Evolutionary conservation across 2,113 vertebrate genomes (phyloP).

Genomic region (Cettia cetti): DNA sequence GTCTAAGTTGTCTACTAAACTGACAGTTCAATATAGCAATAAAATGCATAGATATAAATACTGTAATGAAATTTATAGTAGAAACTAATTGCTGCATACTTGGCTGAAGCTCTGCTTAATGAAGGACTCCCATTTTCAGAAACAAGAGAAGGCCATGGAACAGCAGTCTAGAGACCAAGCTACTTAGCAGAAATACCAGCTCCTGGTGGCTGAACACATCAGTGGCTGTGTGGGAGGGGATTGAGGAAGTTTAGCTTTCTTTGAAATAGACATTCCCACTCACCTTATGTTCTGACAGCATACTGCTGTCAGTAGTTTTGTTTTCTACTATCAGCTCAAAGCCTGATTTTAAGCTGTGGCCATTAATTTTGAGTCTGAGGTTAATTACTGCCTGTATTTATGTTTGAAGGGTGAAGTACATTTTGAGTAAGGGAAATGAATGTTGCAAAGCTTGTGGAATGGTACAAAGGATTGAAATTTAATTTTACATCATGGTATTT

Average conservation of each 20-base stretch:
- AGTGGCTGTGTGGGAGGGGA: not conserved
- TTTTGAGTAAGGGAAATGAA: not conserved
- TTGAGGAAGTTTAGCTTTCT: not conserved
- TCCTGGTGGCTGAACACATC: not conserved
- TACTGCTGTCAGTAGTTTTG: not conserved
- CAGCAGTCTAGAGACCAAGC: not conserved
- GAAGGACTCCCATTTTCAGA: not conserved
- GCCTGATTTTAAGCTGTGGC: not conserved
- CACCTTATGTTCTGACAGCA: not conserved
- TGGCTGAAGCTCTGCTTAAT: not conserved
- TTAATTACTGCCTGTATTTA: not conserved
- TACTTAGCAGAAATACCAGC: not conserved
- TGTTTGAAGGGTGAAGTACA: not conserved
- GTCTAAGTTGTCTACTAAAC: not conserved
- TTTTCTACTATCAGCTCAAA: not conserved
- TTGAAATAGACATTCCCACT: not conserved
- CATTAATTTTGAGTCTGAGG: not conserved
- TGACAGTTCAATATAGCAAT: not conserved
- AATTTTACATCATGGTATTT: not conserved
- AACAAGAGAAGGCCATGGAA: not conserved
- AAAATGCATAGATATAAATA: not conserved
- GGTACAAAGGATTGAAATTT: not conserved
- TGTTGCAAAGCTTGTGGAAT: not conserved
- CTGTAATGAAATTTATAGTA: not conserved
- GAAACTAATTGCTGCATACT: not conserved